phyloP scores from a whole-genome alignment of 2,797 vertebrate species.

The Hephaestus fuliginosus region DNA sequence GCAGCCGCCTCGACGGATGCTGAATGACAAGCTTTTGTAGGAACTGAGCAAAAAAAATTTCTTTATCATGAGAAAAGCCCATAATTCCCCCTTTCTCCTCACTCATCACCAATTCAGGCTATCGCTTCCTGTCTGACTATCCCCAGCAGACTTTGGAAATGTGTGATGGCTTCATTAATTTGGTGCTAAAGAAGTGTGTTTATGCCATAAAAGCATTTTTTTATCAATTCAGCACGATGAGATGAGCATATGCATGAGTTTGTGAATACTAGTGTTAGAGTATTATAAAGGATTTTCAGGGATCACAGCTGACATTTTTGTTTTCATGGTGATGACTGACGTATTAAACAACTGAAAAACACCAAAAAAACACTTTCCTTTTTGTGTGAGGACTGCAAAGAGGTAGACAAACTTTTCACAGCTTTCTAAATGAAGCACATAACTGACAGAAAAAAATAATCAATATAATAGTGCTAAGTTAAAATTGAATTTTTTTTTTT shows the following conservation, averaged over 20 bases:
- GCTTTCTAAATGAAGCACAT: too few species aligned
- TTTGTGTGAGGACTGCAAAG: too few species aligned
- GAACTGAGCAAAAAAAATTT: neutral
- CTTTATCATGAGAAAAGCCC: neutral
- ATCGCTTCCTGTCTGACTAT: neutral
- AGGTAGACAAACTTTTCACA: too few species aligned
- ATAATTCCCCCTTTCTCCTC: neutral
- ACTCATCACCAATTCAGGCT: neutral
- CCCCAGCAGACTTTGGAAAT: neutral
- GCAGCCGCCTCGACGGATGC: neutral
- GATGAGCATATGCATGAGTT: neutral
- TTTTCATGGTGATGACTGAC: neutral
- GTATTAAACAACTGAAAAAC: neutral
- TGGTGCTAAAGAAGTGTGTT: neutral
- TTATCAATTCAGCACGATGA: neutral
- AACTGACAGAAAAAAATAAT: too few species aligned
- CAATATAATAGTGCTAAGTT: too few species aligned
- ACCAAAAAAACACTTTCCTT: neutral
- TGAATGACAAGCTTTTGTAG: conserved; percentile 27
- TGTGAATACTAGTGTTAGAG: neutral
- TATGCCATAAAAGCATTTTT: neutral
- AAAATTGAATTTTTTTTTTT: neutral
- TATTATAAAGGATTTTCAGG: neutral
- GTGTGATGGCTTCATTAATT: conserved; percentile 19
- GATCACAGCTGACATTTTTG: neutral